phyloP scores from a whole-genome alignment of 2,797 vertebrate genomes.

The Taenioides sp. region DNA sequence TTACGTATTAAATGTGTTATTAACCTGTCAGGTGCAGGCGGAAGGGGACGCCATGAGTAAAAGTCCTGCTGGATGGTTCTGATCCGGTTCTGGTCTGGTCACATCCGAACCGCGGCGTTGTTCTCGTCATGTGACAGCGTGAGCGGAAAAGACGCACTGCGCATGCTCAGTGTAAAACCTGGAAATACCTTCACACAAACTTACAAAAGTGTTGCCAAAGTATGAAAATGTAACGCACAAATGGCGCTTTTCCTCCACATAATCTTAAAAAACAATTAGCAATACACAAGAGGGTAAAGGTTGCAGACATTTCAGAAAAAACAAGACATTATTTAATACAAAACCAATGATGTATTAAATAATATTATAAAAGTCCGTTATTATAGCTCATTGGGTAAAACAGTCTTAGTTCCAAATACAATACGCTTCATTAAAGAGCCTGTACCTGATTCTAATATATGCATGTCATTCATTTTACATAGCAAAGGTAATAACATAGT shows the following conservation, averaged over 20 bases:
- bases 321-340: too few species aligned
- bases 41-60: constrained; percentile 25
- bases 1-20: constrained; percentile 29
- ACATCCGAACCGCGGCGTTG: constrained; percentile 21
- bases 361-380: too few species aligned
- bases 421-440: too few species aligned
- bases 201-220: not conserved
- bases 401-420: not conserved
- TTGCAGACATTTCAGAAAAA: not conserved
- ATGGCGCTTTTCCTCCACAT: not conserved
- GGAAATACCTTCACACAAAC: not conserved
- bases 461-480: too few species aligned
- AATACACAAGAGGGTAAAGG: too few species aligned
- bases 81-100: constrained; percentile 24
- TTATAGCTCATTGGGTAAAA: too few species aligned
- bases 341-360: too few species aligned
- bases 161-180: constrained; percentile 52
- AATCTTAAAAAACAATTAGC: too few species aligned
- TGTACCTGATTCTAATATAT: too few species aligned
- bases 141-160: constrained; percentile 41
- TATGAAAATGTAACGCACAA: not conserved
- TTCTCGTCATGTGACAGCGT: constrained; percentile 59
- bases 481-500: too few species aligned
- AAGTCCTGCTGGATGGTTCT: constrained; percentile 4
- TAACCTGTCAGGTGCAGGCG: constrained; percentile 65